Evolutionary conservation across 1,140 invertebrate genomes (phyloP).

Genomic region (Anoplolepis gracilipes): DNA sequence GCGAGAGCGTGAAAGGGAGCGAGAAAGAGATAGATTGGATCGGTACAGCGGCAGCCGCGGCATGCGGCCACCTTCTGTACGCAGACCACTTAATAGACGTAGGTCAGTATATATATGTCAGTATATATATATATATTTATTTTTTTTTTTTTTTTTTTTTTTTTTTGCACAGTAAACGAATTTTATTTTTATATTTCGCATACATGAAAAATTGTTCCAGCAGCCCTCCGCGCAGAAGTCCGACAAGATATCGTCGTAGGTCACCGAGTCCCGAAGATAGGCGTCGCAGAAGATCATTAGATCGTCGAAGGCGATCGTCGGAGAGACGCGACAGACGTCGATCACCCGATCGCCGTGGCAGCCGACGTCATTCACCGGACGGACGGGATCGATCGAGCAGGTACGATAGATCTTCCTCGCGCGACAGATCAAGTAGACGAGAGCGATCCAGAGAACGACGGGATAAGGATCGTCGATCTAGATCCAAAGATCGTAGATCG

Average conservation of each 20-base stretch:
- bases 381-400: conserved; percentile 78
- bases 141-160: not conserved
- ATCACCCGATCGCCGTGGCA: conserved; percentile 80
- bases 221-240: conserved; percentile 82
- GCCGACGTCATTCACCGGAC: conserved; percentile 86
- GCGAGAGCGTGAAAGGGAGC: conserved; percentile 83
- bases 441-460: conserved; percentile 81
- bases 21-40: conserved; percentile 85
- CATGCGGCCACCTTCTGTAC: conserved; percentile 84
- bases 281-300: conserved; percentile 81
- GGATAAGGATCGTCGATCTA: conserved; percentile 79
- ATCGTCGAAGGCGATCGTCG: conserved; percentile 82
- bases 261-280: conserved; percentile 82
- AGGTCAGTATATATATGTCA: conserved; percentile 74
- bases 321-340: conserved; percentile 81
- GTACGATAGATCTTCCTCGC: conserved; percentile 83
- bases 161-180: not conserved
- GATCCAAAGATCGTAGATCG: conserved; percentile 78
- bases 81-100: conserved; percentile 84
- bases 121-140: no score
- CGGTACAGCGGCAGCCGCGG: conserved; percentile 84
- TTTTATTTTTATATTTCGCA: not conserved
- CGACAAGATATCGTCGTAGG: conserved; percentile 80
- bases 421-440: conserved; percentile 81
- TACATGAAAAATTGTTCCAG: conserved; percentile 51